Conservation (phyloP, 1,140 invertebrate genomes). For the Coptotermes formosanus region DNA sequence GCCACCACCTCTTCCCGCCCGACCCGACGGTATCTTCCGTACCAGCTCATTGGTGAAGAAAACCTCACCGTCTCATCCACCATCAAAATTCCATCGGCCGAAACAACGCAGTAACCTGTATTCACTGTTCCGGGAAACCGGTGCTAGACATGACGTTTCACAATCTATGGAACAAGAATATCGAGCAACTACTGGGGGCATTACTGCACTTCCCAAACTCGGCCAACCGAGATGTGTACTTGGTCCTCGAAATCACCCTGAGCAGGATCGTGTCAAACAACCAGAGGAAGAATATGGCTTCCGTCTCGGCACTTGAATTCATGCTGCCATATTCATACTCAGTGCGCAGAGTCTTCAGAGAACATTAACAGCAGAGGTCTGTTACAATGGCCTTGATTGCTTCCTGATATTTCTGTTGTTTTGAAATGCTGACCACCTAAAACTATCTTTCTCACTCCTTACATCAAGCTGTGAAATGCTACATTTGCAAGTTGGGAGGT, state of each 20-base stretch:
- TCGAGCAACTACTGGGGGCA: neutral
- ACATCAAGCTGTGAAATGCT: neutral
- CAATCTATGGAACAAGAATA: conserved; percentile 28
- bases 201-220: no score
- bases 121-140: conserved; percentile 33
- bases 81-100: conserved; percentile 24
- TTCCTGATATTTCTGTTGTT: neutral
- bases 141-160: conserved; percentile 23
- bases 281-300: neutral
- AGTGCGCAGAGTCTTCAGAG: no score
- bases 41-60: neutral
- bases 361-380: neutral
- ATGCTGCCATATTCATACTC: no score
- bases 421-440: neutral
- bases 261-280: neutral
- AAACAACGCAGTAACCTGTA: conserved; percentile 35
- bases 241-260: neutral
- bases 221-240: neutral
- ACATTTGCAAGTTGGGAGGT: neutral
- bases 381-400: neutral
- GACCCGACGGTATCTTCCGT: conserved; percentile 32
- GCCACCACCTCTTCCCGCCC: conserved; percentile 32
- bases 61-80: neutral
- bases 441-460: neutral
- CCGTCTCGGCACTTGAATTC: neutral